phyloP scores from a whole-genome alignment of 2,888 invertebrate species.

The Lycophotia porphyrea region DNA sequence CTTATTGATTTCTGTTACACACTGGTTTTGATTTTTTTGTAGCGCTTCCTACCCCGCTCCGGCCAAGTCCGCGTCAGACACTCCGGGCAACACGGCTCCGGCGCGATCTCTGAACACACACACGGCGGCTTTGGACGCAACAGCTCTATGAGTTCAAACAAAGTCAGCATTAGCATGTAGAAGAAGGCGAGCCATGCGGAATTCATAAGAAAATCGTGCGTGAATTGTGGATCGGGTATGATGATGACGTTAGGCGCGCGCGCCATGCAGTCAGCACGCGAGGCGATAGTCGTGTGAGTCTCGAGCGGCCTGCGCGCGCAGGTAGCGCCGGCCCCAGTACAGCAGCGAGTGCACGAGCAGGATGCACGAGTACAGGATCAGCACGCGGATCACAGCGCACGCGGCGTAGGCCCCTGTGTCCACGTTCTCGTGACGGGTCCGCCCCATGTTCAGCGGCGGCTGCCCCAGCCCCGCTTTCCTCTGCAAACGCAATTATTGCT shows the following conservation, averaged over 20 bases:
- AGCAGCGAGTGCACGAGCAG: constrained; percentile 77
- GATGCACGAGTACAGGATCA: constrained; percentile 76
- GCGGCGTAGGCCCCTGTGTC: constrained; percentile 60
- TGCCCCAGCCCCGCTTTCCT: not conserved
- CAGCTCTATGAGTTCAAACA: constrained; percentile 77
- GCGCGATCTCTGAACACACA: not conserved
- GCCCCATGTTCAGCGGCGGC: constrained; percentile 32
- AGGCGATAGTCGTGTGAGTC: constrained; percentile 6
- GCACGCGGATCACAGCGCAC: constrained; percentile 72
- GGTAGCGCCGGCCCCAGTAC: constrained; percentile 75
- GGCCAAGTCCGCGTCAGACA: not conserved
- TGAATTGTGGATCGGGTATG: constrained; percentile 68
- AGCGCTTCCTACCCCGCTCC: not conserved
- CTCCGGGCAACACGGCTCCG: not conserved
- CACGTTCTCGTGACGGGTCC: not conserved
- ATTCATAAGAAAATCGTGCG: constrained; percentile 66
- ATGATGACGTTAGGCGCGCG: constrained; percentile 26
- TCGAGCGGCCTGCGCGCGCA: constrained; percentile 58
- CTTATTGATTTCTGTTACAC: constrained; percentile 16
- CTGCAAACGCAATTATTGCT: constrained; percentile 6
- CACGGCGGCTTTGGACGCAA: constrained; percentile 70
- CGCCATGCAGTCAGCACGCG: constrained; percentile 46
- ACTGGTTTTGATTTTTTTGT: not conserved
- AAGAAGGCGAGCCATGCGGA: constrained; percentile 72
- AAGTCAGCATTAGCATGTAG: constrained; percentile 75